These are phyloP conservation scores for Cladopsammia gracilis DNA, from an alignment of 64 coral and sea anemone species.

Conservation along the genomic window DNA sequence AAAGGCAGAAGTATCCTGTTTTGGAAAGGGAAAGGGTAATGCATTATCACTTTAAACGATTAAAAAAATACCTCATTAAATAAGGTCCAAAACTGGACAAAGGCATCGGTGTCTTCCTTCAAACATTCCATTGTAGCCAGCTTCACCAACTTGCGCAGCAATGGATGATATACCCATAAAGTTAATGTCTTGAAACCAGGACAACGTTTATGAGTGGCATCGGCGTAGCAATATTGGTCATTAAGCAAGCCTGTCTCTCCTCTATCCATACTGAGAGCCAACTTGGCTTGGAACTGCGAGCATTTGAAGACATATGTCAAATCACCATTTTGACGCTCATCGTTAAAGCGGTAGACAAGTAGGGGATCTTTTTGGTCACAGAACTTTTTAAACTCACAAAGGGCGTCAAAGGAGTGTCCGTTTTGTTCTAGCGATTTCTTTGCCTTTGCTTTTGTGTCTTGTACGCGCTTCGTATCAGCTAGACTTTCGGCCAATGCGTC, in stretches of 20 bases:
- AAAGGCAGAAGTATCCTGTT: too few relatives aligned
- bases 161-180: slow-evolving; percentile 53
- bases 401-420: slow-evolving; percentile 66
- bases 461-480: slow-evolving; percentile 10
- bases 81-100: slow-evolving; percentile 30
- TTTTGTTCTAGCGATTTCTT: slow-evolving; percentile 26
- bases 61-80: slow-evolving; percentile 79
- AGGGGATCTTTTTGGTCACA: slow-evolving; percentile 43
- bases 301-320: slow-evolving; percentile 52
- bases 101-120: slow-evolving; percentile 45
- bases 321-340: slow-evolving; percentile 48
- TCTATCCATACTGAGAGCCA: slow-evolving; percentile 54
- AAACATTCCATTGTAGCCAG: slow-evolving; percentile 58
- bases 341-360: slow-evolving; percentile 39
- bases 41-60: too few relatives aligned
- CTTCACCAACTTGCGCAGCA: slow-evolving; percentile 59
- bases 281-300: slow-evolving; percentile 8
- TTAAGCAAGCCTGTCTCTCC: slow-evolving; percentile 19
- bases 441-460: slow-evolving; percentile 24
- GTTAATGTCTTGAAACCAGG: slow-evolving; percentile 51
- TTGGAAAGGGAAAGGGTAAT: too few relatives aligned
- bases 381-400: slow-evolving; percentile 31
- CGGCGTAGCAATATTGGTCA: slow-evolving; percentile 48
- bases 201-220: slow-evolving; percentile 56
- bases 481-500: slow-evolving; percentile 34